Evolutionary conservation across 2,888 invertebrate species (phyloP).

Genomic region (Carterocephalus palaemon): DNA sequence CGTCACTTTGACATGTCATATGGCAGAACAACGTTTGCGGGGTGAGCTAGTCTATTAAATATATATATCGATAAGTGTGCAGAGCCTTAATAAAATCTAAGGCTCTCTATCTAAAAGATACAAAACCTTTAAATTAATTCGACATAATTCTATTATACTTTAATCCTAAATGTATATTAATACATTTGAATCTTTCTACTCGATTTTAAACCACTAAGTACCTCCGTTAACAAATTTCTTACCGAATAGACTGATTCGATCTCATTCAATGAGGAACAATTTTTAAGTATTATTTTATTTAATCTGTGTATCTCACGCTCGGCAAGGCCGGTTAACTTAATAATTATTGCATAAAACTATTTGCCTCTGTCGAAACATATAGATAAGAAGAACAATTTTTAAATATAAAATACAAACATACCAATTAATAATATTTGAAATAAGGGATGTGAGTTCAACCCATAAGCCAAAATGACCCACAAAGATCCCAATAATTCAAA

Average conservation of each 20-base stretch:
- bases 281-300: conserved; percentile 31
- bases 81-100: conserved; percentile 7
- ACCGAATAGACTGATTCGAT: conserved; percentile 53
- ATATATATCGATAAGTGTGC: neutral
- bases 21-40: too few species aligned
- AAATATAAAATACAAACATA: neutral
- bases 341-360: neutral
- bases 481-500: too few species aligned
- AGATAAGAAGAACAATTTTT: neutral
- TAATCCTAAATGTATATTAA: conserved; percentile 7
- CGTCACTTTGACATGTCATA: too few species aligned
- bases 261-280: conserved; percentile 48
- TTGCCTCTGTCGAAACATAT: neutral
- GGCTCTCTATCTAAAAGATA: conserved; percentile 7
- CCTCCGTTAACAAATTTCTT: conserved; percentile 28
- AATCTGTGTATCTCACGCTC: conserved; percentile 18
- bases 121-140: conserved; percentile 1
- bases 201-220: conserved; percentile 22
- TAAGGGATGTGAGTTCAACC: too few species aligned
- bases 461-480: too few species aligned
- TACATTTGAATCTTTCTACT: too few species aligned
- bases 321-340: neutral
- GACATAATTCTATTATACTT: conserved; percentile 7
- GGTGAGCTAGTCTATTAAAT: too few species aligned
- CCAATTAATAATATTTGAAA: neutral